A percentile compares a stretch with the other conserved stretches of the same genome.
Evolutionary conservation across 2,888 invertebrate genomes (phyloP).

Genomic region (Xylota sylvarum): DNA sequence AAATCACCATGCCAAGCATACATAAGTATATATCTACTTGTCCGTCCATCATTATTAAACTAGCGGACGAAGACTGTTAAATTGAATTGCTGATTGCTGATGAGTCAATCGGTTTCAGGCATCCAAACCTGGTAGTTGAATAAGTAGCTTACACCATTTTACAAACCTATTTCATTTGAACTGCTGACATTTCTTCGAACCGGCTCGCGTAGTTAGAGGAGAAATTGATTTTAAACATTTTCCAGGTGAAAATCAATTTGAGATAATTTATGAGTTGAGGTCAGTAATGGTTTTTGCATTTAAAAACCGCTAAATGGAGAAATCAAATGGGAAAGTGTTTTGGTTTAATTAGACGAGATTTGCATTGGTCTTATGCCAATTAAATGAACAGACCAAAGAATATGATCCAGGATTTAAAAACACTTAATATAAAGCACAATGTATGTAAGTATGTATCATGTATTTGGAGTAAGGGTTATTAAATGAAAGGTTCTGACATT

Average conservation of each 20-base stretch:
- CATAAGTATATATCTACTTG: not conserved
- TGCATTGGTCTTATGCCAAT: not conserved
- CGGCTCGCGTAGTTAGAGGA: not conserved
- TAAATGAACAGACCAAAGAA: not conserved
- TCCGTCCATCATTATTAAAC: conserved; percentile 3
- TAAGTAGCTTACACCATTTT: not conserved
- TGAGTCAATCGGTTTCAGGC: conserved; percentile 16
- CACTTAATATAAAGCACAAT: too few relatives aligned
- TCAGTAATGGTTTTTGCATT: conserved; percentile 11
- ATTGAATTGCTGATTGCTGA: conserved; percentile 15
- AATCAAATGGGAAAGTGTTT: not conserved
- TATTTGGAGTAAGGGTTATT: too few relatives aligned
- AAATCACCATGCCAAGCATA: conserved; percentile 1
- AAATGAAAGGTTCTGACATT: too few relatives aligned
- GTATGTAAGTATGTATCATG: too few relatives aligned
- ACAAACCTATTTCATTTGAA: conserved; percentile 5
- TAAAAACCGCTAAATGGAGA: not conserved
- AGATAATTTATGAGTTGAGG: not conserved
- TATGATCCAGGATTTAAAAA: not conserved
- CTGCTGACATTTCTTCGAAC: not conserved
- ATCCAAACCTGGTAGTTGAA: conserved; percentile 3
- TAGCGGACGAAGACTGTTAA: not conserved
- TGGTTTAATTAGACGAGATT: not conserved
- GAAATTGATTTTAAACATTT: not conserved
- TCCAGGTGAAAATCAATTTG: not conserved